phyloP scores from a whole-genome alignment of 2,113 vertebrate genomes.

The Verasper variegatus region DNA sequence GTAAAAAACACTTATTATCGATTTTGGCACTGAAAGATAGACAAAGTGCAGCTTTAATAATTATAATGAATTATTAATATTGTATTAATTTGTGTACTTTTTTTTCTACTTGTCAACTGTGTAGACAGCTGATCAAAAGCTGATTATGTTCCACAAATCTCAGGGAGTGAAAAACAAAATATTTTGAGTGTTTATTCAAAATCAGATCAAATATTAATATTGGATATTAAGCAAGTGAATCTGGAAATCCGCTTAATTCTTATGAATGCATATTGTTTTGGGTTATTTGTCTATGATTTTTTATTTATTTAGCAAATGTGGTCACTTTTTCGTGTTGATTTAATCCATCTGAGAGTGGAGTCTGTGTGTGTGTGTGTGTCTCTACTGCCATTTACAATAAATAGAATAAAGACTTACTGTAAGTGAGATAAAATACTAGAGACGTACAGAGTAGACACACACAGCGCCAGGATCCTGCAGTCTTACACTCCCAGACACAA shows the following conservation, averaged over 20 bases:
- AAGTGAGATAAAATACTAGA: conserved; percentile 10
- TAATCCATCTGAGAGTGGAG: conserved; percentile 43
- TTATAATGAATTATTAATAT: not conserved
- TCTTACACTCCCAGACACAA: conserved; percentile 24
- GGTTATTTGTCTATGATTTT: conserved; percentile 3
- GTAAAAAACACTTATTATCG: conserved; percentile 17
- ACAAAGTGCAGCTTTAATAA: not conserved
- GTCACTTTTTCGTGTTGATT: conserved; percentile 43
- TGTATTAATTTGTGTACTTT: not conserved
- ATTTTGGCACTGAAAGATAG: not conserved
- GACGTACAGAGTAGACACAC: not conserved
- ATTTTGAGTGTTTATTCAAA: conserved; percentile 35
- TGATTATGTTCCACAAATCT: not conserved
- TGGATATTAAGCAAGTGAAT: conserved; percentile 32
- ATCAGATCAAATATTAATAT: conserved; percentile 14
- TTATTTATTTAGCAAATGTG: not conserved
- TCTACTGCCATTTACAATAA: not conserved
- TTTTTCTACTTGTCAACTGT: not conserved
- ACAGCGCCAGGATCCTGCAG: conserved; percentile 22
- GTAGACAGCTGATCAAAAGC: conserved; percentile 5
- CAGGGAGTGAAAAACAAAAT: conserved; percentile 28
- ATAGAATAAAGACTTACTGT: conserved; percentile 7
- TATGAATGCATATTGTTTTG: not conserved
- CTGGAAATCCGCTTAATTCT: conserved; percentile 24
- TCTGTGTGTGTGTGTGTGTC: not conserved